Percentiles rank a stretch among this genome's conserved stretches.
phyloP scores from a whole-genome alignment of 2,113 vertebrate genomes.

The Craseonycteris thonglongyai region DNA sequence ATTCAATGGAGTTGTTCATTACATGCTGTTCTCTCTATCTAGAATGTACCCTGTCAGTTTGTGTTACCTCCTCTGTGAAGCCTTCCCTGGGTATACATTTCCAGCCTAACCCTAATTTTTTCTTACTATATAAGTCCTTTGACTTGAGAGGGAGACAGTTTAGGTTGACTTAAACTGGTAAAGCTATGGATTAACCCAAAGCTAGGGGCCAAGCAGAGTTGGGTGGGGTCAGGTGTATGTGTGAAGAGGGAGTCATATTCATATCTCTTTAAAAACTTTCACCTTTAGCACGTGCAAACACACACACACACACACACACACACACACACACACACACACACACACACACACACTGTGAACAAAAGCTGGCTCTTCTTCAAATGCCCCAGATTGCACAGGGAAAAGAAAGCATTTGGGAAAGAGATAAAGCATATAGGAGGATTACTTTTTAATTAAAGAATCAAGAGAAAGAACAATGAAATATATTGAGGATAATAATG shows the following conservation, averaged over 20 bases:
- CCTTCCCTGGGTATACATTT: neutral
- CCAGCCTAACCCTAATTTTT: neutral
- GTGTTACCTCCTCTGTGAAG: neutral
- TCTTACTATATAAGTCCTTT: neutral
- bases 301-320: too few relatives aligned
- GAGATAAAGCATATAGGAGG: neutral
- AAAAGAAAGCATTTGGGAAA: neutral
- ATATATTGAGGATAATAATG: neutral
- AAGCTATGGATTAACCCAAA: neutral
- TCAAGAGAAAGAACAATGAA: neutral
- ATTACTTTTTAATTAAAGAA: neutral
- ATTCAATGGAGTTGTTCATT: neutral
- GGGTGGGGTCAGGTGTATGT: neutral
- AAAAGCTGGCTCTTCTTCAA: neutral
- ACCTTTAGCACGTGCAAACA: too few relatives aligned
- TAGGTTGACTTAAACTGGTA: neutral
- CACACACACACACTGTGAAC: neutral
- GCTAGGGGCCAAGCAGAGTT: neutral
- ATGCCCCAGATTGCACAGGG: neutral
- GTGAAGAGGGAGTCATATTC: neutral
- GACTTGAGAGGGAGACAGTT: neutral
- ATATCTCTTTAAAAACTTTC: neutral
- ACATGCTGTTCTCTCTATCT: neutral
- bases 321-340: neutral
- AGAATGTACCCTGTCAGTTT: neutral